These are phyloP conservation scores for Drosophila subpulchrella DNA, from an alignment of 1,140 invertebrate genomes.

Conservation along the genomic window DNA sequence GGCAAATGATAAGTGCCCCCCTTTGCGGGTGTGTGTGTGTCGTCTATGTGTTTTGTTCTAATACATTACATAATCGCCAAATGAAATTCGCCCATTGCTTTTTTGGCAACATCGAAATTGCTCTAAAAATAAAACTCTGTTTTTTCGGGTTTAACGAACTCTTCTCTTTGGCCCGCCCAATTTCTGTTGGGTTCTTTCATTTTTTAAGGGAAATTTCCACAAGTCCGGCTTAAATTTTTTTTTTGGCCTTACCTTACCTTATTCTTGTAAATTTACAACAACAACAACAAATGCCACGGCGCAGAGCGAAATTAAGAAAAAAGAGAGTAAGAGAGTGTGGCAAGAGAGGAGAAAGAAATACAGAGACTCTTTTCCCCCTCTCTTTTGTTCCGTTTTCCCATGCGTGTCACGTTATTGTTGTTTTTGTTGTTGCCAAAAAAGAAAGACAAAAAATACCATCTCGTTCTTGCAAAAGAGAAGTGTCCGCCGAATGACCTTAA, in stretches of 20 bases:
- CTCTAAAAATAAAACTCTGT: constrained; percentile 64
- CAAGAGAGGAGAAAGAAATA: neutral
- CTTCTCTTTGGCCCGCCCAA: constrained; percentile 7
- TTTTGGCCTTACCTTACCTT: constrained; percentile 25
- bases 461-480: constrained; percentile 33
- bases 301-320: constrained; percentile 2
- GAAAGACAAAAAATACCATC: constrained; percentile 15
- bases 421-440: constrained; percentile 45
- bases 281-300: constrained; percentile 33
- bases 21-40: neutral
- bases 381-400: constrained; percentile 35
- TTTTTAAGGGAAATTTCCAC: constrained; percentile 58
- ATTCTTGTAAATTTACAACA: constrained; percentile 70
- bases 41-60: constrained; percentile 26
- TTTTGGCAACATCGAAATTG: constrained; percentile 63
- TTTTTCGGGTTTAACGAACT: constrained; percentile 66
- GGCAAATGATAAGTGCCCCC: constrained; percentile 41
- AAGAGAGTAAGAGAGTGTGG: constrained; percentile 1
- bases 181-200: neutral
- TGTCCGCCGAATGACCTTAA: constrained; percentile 79
- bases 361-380: constrained; percentile 8
- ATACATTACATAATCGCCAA: constrained; percentile 64
- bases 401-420: constrained; percentile 51
- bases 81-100: constrained; percentile 64
- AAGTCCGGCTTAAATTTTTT: constrained; percentile 48